phyloP scores from a whole-genome alignment of 2,113 vertebrate genomes.

The Elanus axillaris region DNA sequence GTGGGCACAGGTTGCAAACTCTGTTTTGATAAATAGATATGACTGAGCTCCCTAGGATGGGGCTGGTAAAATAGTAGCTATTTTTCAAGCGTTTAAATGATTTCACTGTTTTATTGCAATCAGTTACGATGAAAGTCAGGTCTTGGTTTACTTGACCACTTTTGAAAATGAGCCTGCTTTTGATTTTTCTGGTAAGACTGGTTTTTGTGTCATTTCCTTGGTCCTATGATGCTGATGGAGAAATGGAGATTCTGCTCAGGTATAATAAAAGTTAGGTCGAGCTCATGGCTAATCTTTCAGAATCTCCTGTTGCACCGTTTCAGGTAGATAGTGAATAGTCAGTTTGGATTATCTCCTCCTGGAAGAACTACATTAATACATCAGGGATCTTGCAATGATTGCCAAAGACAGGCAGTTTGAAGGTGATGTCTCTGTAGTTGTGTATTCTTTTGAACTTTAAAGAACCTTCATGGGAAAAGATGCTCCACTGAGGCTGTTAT shows the following conservation, averaged over 20 bases:
- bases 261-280: not conserved
- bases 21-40: not conserved
- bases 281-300: not conserved
- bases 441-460: not conserved
- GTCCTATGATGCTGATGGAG: not conserved
- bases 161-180: not conserved
- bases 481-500: not conserved
- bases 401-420: not conserved
- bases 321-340: not conserved
- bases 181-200: not conserved
- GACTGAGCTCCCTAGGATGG: not conserved
- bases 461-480: not conserved
- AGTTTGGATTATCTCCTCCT: not conserved
- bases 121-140: not conserved
- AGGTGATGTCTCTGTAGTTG: not conserved
- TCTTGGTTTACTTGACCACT: not conserved
- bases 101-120: not conserved
- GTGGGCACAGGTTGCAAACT: not conserved
- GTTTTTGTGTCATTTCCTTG: not conserved
- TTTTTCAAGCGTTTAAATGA: not conserved
- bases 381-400: not conserved
- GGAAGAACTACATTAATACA: not conserved
- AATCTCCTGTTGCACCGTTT: not conserved
- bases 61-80: not conserved
- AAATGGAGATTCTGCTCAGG: not conserved